These are phyloP conservation scores for Bostrychus sinensis DNA, from an alignment of 2,113 vertebrate species.

Conservation along the genomic window DNA sequence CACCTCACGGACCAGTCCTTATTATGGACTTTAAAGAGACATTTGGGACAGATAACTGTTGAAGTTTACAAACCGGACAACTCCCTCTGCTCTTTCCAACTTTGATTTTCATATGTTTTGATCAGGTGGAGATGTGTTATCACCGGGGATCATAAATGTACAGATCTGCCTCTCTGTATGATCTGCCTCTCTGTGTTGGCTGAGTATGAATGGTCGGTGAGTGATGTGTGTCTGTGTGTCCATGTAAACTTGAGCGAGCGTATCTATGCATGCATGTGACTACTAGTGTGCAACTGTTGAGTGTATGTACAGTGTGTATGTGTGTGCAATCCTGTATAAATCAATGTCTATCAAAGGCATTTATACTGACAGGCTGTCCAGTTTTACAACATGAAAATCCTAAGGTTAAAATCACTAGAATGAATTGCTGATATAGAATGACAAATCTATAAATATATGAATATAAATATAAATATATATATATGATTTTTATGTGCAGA, in stretches of 20 bases:
- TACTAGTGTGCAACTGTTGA: constrained; percentile 60
- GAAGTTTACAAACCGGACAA: constrained; percentile 70
- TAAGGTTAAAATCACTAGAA: constrained; percentile 75
- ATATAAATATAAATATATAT: constrained; percentile 81
- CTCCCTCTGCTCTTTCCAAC: constrained; percentile 76
- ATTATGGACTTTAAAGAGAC: constrained; percentile 19
- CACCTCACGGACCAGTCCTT: constrained; percentile 66
- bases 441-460: constrained; percentile 81
- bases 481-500: constrained; percentile 87
- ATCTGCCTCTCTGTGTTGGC: constrained; percentile 78
- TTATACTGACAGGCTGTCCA: constrained; percentile 75
- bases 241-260: constrained; percentile 23
- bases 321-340: constrained; percentile 70
- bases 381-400: constrained; percentile 74
- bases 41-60: constrained; percentile 31
- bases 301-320: constrained; percentile 40
- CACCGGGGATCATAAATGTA: constrained; percentile 77
- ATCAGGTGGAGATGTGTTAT: constrained; percentile 74
- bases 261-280: constrained; percentile 52
- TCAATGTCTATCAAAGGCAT: constrained; percentile 77
- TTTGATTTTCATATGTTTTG: constrained; percentile 72
- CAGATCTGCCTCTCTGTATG: constrained; percentile 80
- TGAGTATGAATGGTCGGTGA: constrained; percentile 55
- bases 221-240: constrained; percentile 18
- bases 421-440: constrained; percentile 83